Base-by-base conservation (phyloP, 2,888 invertebrate genomes). In the Crioceris asparagi region DNA sequence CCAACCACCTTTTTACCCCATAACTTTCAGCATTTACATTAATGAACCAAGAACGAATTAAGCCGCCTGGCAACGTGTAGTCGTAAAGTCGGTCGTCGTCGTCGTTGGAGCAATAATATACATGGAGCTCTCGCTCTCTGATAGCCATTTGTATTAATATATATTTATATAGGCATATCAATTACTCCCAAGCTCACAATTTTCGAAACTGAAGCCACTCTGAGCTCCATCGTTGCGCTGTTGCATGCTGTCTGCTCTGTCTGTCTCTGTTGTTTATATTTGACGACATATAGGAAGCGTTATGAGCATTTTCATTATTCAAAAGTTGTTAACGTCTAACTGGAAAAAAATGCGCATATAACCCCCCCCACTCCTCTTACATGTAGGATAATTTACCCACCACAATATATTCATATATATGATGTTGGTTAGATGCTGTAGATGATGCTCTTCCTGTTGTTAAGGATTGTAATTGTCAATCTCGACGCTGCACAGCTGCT, bases 101-200 rank as follows among this genome's bases (percentile, higher is more conserved):
- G n/a, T n/a, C n/a, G n/a, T n/a, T n/a, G n/a, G n/a, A n/a, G n/a
- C n/a, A n/a, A n/a, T n/a, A 16, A 41, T 41, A 46, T 44, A 39
- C 44, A 27, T 27, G 27, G 12, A 27, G 12, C 27, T 27, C 27
- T 27, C 27, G 43, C 43, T 32, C 35, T 41, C 47, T 53, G 55
- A 52, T 52, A 55, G 54, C 56, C 55, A 58, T 61, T 59, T 59
- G 57, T 61, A 61, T 59, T 59, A 61, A 61, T 60, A 59, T 58
- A 57, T 57, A 61, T 59, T 59, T 57, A 59, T 57, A 58, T 55
- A 54, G 54, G 55, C 56, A 52, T 59, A 59, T 61, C 59, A 59
- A 61, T 59, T 56, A 56, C 53, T 61, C 60, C 60, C 60, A 45
- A 43, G 59, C 50, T 38, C 31, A 35, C 35, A 31, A 41, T 41